Base-by-base conservation (phyloP, 1,140 invertebrate species). In the Pseudobourletiella spinata region DNA sequence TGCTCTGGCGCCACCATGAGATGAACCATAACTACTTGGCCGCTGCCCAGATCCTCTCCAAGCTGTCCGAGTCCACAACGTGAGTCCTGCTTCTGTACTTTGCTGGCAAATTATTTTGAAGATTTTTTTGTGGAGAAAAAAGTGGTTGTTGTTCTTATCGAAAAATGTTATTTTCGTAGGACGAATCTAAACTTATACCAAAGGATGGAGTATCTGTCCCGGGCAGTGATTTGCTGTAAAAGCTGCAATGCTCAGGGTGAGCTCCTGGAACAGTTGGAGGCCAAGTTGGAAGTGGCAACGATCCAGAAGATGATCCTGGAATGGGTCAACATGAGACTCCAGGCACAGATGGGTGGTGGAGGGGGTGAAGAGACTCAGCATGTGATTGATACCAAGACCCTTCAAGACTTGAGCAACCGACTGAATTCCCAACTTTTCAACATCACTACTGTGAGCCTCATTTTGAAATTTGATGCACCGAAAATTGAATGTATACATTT, bases 1-100 rank as follows among this genome's bases (percentile, higher is more conserved):
- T 98, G 58, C 76, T 98, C 16, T 98, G 95, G 95, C 93, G 93
- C 74, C 95, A 89, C 74, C 95, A 98, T 72, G 94, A 98, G 74
- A 87, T 87, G 71, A 89, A 86, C 71, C 86, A 86, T 29, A 91
- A 97, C 74, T 95, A 95, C 74, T 82, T 86, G 8, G 87, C 89
- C 11, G 95, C 95, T n/a, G 93, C 95, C 2, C 85, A 88, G 70
- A 91, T 97, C 59, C 78, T 98, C 0, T 84, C 90, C 61, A 86
- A 86, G 66, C 78, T 98, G 54, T 91, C 95, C 15, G 89, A 89
- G 35, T 84, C 84, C 73, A 82, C 84, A 42, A 83, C 84, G 85
- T 90, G 77, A 74, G 76, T 68, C 26, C 4, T 22, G 46, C 46
- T n/a, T n/a, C n/a, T n/a, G n/a, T n/a, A n/a, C n/a, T n/a, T n/a